A percentile compares a stretch with the other conserved stretches of the same genome.
phyloP scores from a whole-genome alignment of 2,113 vertebrate species.

The Oreochromis spilurus region DNA sequence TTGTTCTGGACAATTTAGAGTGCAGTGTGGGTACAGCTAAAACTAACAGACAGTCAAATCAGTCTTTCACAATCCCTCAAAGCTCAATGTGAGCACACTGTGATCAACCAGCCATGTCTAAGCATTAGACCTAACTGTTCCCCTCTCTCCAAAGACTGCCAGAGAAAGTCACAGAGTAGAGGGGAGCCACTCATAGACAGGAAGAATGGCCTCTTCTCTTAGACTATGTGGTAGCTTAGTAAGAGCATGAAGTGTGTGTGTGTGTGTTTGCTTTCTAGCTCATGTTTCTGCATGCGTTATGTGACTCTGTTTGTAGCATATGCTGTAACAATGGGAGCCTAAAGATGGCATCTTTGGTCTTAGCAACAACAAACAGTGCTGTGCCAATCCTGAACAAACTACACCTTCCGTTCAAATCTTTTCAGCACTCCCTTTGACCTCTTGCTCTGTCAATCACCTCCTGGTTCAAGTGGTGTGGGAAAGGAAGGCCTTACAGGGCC shows the following conservation, averaged over 20 bases:
- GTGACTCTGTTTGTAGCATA: constrained; percentile 26
- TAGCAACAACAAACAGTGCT: constrained; percentile 42
- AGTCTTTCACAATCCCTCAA: constrained; percentile 4
- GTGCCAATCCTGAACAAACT: constrained; percentile 11
- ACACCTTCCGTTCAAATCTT: not conserved
- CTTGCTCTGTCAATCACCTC: constrained; percentile 8
- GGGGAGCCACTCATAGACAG: not conserved
- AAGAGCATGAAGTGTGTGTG: not conserved
- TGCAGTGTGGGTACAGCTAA: not conserved
- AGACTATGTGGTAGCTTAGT: not conserved
- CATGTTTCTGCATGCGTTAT: constrained; percentile 17
- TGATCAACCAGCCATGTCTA: constrained; percentile 20
- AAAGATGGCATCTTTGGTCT: constrained; percentile 46
- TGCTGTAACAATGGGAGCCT: constrained; percentile 45
- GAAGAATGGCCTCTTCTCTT: not conserved
- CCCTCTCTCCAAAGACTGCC: not conserved
- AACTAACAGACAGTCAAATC: constrained; percentile 35
- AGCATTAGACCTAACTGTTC: constrained; percentile 27
- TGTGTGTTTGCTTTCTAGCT: constrained; percentile 2
- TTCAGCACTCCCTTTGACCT: not conserved
- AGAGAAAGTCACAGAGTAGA: not conserved
- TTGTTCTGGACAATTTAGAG: constrained; percentile 22
- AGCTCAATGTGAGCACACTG: constrained; percentile 1
- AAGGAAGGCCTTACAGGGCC: constrained; percentile 8
- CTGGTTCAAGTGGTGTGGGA: constrained; percentile 12